Conservation (phyloP, 2,888 invertebrate genomes). For the Fragum fragum region DNA sequence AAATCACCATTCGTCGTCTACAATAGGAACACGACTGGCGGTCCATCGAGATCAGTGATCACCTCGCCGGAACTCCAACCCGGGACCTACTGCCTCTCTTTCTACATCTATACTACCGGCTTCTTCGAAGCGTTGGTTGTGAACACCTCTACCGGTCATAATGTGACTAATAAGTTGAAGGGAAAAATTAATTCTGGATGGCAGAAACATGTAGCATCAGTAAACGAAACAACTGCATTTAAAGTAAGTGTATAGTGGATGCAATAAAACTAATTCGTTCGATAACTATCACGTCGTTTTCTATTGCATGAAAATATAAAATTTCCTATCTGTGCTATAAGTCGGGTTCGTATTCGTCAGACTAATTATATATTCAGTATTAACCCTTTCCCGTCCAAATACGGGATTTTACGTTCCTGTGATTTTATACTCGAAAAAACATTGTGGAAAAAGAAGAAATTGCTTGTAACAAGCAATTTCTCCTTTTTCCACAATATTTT, state of each 20-base stretch:
- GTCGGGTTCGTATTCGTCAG: too few species aligned
- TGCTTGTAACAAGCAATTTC: too few species aligned
- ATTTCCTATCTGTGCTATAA: too few species aligned
- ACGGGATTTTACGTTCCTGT: too few species aligned
- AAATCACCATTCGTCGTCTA: constrained; percentile 7
- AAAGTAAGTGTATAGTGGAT: constrained; percentile 5
- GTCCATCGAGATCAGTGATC: neutral
- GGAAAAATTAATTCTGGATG: neutral
- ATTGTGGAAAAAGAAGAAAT: too few species aligned
- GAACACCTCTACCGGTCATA: constrained; percentile 1
- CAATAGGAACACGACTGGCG: neutral
- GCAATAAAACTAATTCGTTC: too few species aligned
- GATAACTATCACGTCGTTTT: too few species aligned
- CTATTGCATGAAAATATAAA: too few species aligned
- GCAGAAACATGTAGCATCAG: neutral
- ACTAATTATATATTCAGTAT: too few species aligned
- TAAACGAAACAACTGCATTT: constrained; percentile 2
- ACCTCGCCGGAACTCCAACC: constrained; percentile 15
- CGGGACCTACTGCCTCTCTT: constrained; percentile 12
- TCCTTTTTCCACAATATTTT: too few species aligned
- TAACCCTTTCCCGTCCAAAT: too few species aligned
- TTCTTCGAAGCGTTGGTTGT: neutral
- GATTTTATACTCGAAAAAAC: too few species aligned
- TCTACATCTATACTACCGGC: neutral
- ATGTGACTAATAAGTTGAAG: constrained; percentile 4